Percentiles rank a stretch among this genome's conserved stretches.
These are phyloP conservation scores for Diogma glabrata DNA, from an alignment of 2,888 invertebrate genomes.

Conservation along the genomic window DNA sequence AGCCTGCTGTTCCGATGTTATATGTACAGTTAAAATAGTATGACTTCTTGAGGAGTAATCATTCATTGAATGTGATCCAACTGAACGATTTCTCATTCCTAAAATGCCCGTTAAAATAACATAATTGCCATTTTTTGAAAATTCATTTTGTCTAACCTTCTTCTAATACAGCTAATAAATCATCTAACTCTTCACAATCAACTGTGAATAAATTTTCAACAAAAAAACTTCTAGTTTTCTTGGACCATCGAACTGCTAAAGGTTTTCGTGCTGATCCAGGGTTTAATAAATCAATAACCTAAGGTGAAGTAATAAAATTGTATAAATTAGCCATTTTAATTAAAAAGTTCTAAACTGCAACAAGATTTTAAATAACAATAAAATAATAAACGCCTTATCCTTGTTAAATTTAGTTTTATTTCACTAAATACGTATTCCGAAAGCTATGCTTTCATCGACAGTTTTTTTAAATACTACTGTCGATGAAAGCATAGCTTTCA, in stretches of 20 bases:
- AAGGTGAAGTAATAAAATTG: conserved; percentile 15
- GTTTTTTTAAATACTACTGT: too few relatives aligned
- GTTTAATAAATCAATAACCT: conserved; percentile 91
- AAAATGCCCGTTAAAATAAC: conserved; percentile 14
- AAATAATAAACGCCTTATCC: too few relatives aligned
- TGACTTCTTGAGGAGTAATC: conserved; percentile 88
- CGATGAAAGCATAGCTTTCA: too few relatives aligned
- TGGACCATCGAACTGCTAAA: conserved; percentile 85
- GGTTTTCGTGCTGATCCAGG: conserved; percentile 66
- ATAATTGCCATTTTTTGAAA: too few relatives aligned
- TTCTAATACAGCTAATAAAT: conserved; percentile 83
- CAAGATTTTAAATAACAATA: too few relatives aligned
- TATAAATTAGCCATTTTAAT: too few relatives aligned
- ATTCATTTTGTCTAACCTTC: conserved; percentile 56
- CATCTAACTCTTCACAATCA: conserved; percentile 86
- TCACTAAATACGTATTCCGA: too few relatives aligned
- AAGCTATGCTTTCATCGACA: too few relatives aligned
- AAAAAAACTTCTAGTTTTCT: conserved; percentile 84
- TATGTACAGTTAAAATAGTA: conserved; percentile 80
- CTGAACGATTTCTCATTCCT: conserved; percentile 84
- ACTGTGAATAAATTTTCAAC: conserved; percentile 94
- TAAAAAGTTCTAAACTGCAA: too few relatives aligned
- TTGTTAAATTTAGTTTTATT: too few relatives aligned
- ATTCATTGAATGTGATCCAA: conserved; percentile 87
- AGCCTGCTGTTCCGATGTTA: conserved; percentile 73